These are phyloP conservation scores for Aphelocoma californica DNA, from an alignment of 2,797 vertebrate genomes.

Conservation along the genomic window DNA sequence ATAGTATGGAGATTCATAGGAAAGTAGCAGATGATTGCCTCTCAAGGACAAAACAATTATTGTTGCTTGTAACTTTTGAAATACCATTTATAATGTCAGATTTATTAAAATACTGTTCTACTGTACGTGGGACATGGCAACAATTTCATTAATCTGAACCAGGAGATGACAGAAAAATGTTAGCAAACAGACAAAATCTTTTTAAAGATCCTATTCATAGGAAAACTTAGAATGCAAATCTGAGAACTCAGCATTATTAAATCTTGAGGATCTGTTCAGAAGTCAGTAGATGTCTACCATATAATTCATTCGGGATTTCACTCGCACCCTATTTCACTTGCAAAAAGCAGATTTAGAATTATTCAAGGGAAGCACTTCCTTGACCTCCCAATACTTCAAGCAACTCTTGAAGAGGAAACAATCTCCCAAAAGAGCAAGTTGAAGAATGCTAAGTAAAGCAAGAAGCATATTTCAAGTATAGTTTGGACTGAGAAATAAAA, in stretches of 20 bases:
- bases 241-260: not conserved
- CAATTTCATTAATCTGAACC: not conserved
- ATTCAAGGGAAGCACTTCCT: not conserved
- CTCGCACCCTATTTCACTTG: not conserved
- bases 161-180: not conserved
- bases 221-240: not conserved
- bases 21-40: not conserved
- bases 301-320: not conserved
- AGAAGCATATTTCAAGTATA: not conserved
- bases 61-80: not conserved
- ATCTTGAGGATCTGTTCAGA: not conserved
- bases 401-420: not conserved
- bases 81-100: not conserved
- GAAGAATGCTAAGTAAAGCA: not conserved
- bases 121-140: not conserved
- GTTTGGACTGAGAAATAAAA: not conserved
- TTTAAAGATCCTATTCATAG: not conserved
- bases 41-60: not conserved
- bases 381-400: not conserved
- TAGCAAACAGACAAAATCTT: not conserved
- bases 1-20: not conserved
- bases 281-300: not conserved
- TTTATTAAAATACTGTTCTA: not conserved
- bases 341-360: constrained; percentile 6
- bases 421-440: not conserved